phyloP scores from a whole-genome alignment of 2,113 vertebrate species.

The Phainopepla nitens region DNA sequence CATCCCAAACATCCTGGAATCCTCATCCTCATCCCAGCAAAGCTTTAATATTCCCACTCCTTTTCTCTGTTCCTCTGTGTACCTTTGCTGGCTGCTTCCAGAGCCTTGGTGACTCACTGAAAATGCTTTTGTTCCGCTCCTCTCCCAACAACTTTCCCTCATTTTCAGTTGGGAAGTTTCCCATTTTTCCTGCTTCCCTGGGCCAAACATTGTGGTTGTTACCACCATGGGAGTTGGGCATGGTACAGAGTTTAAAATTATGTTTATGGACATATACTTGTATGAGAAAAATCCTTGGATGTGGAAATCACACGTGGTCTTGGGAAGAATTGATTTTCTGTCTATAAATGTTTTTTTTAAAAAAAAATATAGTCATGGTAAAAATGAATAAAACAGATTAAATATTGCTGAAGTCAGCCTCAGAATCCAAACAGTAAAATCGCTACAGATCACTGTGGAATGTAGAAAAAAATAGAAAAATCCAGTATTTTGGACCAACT shows the following conservation, averaged over 20 bases:
- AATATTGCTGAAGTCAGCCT: not conserved
- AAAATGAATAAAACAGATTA: not conserved
- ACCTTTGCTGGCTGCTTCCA: not conserved
- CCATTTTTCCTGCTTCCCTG: constrained; percentile 36
- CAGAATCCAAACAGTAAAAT: not conserved
- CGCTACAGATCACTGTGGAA: fast-evolving
- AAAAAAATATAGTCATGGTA: not conserved
- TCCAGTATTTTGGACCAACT: not conserved
- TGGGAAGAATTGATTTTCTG: constrained; percentile 52
- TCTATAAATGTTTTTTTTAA: not conserved
- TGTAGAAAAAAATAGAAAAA: not conserved
- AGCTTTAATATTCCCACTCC: not conserved
- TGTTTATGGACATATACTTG: no score
- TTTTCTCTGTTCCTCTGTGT: not conserved
- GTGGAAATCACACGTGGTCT: constrained; percentile 53
- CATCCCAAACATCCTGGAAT: not conserved
- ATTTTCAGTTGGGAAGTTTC: constrained; percentile 31
- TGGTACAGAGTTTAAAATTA: constrained; percentile 21
- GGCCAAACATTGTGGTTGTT: constrained; percentile 19
- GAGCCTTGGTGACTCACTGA: not conserved
- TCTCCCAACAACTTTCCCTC: constrained; percentile 21
- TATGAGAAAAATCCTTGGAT: constrained; percentile 53
- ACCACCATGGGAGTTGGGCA: constrained; percentile 9
- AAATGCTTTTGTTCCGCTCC: constrained; percentile 13
- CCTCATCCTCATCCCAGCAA: not conserved